Evolutionary conservation across 2,113 vertebrate species (phyloP), one percentile per base, ranked within the genome.

Genomic region (Heterotilapia buettikoferi): DNA sequence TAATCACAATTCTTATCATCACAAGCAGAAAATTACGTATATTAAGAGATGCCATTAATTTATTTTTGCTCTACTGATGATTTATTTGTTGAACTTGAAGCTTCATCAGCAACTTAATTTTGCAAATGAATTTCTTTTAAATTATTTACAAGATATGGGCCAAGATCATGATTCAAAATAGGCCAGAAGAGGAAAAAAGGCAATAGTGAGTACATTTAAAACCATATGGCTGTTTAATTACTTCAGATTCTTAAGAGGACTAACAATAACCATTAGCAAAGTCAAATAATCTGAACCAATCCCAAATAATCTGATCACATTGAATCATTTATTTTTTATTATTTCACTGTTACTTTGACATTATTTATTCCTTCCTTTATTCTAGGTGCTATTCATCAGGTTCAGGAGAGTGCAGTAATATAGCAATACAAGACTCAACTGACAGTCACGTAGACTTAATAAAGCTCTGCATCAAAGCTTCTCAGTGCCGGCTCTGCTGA

Each of bases 171-270:
- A 63, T 63, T 36, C 31, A 19, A 36, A 63, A 63, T 36, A 2
- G 16, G 16, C 31, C 0, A 0, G 31, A 36, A 63, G 4, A 36
- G 59, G 2, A 0, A 36, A 33, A 63, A 63, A 19, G 16, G 31
- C 6, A 36, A 36, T 36, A 63, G 31, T 36, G 16, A 2, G 61
- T 0, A 7, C 33, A 5, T 68, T 68, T 68, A 12, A 12, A 38
- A 12, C 19, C 31, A n/a, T 2, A 12, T 66, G 9, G 18, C 18
- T 38, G 19, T 66, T 66, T 66, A 66, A 36, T 66, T 66, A 63
- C 59, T 36, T 63, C 59, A 36, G 16, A 36, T 4, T 36, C 9
- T 36, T 63, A 33, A 18, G 14, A 31, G 14, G 26, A 63, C 11
- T 11, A 36, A 63, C 16, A 61, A 26, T 26, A 59, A 63, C 16